phyloP scores from a whole-genome alignment of 2,113 vertebrate genomes.

The Tupaia tana region DNA sequence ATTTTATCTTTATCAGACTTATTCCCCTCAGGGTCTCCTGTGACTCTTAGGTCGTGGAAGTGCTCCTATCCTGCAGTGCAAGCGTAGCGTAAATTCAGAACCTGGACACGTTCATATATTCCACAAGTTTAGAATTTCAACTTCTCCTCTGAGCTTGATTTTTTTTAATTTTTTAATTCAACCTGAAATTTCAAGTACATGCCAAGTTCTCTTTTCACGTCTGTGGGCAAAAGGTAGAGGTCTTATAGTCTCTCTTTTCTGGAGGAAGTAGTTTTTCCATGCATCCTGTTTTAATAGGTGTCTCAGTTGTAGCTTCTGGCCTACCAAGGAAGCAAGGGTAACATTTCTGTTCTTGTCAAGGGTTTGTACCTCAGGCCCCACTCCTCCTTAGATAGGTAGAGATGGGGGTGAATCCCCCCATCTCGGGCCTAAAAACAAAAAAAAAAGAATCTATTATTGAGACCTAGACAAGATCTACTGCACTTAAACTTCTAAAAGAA shows the following conservation, averaged over 20 bases:
- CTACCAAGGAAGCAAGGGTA: neutral
- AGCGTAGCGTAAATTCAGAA: neutral
- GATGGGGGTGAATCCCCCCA: neutral
- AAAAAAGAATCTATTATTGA: neutral
- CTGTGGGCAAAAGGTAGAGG: neutral
- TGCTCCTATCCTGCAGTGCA: neutral
- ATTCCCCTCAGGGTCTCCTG: neutral
- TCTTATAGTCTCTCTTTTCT: neutral
- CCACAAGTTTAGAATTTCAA: neutral
- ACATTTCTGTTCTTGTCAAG: neutral
- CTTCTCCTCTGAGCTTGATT: neutral
- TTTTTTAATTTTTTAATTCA: neutral
- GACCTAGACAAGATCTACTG: neutral
- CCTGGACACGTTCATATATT: neutral
- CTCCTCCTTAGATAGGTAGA: rapidly evolving
- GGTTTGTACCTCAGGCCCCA: neutral
- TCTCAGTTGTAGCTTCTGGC: neutral
- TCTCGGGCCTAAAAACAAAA: no score
- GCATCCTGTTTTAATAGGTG: neutral
- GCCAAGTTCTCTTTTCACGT: neutral
- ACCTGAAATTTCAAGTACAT: neutral
- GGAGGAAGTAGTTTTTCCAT: neutral
- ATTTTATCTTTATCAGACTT: neutral
- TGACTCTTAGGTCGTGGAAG: neutral
- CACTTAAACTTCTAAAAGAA: constrained; percentile 30